A percentile compares a stretch with the other conserved stretches of the same genome.
Evolutionary conservation across 2,888 invertebrate species (phyloP).

Genomic region (Epicampocera succincta): DNA sequence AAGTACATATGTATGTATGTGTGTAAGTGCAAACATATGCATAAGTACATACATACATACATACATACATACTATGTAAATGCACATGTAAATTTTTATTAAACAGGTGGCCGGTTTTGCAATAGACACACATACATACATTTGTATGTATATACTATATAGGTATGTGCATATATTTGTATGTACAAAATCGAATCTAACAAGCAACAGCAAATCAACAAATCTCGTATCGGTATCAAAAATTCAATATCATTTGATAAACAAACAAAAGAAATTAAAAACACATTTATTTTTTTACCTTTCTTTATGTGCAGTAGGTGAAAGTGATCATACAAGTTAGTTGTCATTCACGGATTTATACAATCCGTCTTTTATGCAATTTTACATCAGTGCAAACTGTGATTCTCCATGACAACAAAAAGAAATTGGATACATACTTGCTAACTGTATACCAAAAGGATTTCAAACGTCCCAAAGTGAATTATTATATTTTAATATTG

Average conservation of each 20-base stretch:
- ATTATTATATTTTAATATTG: too few relatives aligned
- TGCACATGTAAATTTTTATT: too few relatives aligned
- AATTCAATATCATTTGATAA: slow-evolving; percentile 44
- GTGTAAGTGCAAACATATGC: neutral
- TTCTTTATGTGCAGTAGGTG: slow-evolving; percentile 36
- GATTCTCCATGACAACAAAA: too few relatives aligned
- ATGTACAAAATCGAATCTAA: neutral
- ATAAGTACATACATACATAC: neutral
- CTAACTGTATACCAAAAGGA: too few relatives aligned
- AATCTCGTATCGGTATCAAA: slow-evolving; percentile 37
- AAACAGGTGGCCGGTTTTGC: too few relatives aligned
- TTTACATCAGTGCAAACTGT: slow-evolving; percentile 9
- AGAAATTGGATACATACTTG: too few relatives aligned
- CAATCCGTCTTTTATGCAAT: slow-evolving; percentile 5
- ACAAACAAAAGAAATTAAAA: slow-evolving; percentile 12
- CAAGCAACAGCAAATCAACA: slow-evolving; percentile 1
- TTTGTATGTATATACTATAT: too few relatives aligned
- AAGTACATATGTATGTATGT: too few relatives aligned
- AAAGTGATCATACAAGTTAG: slow-evolving; percentile 59
- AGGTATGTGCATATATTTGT: neutral
- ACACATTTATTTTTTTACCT: slow-evolving; percentile 6
- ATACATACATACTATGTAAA: neutral
- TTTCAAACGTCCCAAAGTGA: too few relatives aligned
- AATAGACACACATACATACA: too few relatives aligned
- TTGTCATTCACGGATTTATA: slow-evolving; percentile 24